These are phyloP conservation scores for Myrmecobius fasciatus DNA, from an alignment of 2,113 vertebrate species.

Conservation along the genomic window DNA sequence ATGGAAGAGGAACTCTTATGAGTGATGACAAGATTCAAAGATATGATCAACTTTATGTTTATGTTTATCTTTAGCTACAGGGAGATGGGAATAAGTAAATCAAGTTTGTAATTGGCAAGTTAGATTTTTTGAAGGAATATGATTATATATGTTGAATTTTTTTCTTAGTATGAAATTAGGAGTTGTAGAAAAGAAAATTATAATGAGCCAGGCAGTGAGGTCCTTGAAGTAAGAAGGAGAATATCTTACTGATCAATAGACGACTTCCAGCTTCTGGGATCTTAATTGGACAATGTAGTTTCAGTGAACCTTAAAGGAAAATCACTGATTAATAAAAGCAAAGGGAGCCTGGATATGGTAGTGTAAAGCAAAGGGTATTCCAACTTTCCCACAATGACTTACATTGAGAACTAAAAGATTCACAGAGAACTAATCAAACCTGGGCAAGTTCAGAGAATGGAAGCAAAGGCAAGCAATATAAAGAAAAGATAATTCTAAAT, in stretches of 20 bases:
- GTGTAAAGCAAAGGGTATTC: background rate
- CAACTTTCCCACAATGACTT: background rate
- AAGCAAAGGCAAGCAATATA: background rate
- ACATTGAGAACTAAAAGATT: background rate
- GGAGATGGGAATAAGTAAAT: background rate
- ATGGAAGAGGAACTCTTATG: background rate
- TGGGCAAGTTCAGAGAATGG: background rate
- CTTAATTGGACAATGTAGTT: too few relatives aligned
- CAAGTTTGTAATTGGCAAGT: background rate
- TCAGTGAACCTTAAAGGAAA: background rate
- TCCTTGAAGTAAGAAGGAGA: too few relatives aligned
- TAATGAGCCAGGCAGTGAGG: background rate
- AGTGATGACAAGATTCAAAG: background rate
- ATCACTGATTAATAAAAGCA: background rate
- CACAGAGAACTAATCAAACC: background rate
- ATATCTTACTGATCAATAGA: too few relatives aligned
- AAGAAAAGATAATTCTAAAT: too few relatives aligned
- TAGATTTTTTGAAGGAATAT: background rate
- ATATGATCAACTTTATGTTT: background rate
- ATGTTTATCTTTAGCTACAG: background rate
- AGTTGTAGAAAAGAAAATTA: background rate
- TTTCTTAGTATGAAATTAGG: background rate
- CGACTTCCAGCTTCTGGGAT: too few relatives aligned
- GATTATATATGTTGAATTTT: background rate
- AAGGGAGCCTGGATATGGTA: background rate